Percentiles rank a stretch among this genome's conserved stretches.
Conservation (phyloP, 2,888 invertebrate genomes). For the Seira ritae region DNA sequence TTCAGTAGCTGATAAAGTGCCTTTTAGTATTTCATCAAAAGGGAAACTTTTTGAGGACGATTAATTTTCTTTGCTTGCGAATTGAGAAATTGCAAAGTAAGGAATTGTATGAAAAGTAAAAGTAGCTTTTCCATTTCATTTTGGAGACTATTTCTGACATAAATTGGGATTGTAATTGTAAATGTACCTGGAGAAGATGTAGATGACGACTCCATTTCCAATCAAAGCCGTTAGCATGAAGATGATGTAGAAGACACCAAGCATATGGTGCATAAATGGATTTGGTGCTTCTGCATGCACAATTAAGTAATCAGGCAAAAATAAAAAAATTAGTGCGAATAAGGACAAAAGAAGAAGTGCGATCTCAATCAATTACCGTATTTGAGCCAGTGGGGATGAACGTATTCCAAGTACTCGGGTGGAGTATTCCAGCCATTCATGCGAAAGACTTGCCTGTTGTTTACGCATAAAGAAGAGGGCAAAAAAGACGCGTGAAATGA, state of each 20-base stretch:
- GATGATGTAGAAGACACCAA: slow-evolving; percentile 84
- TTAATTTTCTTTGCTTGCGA: too few species aligned
- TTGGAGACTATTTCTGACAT: slow-evolving; percentile 8
- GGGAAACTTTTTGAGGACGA: neutral
- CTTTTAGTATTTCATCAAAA: neutral
- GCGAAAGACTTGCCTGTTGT: slow-evolving; percentile 64
- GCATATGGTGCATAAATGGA: slow-evolving; percentile 86
- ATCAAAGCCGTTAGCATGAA: slow-evolving; percentile 82
- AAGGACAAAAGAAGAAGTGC: too few species aligned
- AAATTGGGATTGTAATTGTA: too few species aligned
- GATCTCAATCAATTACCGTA: too few species aligned
- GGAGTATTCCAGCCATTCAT: slow-evolving; percentile 82
- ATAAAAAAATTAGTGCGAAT: too few species aligned
- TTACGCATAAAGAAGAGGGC: neutral
- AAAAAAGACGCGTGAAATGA: neutral
- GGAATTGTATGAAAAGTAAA: neutral
- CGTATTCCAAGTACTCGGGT: slow-evolving; percentile 84
- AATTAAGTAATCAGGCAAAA: too few species aligned
- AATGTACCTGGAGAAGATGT: slow-evolving; percentile 85
- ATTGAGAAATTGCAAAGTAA: neutral
- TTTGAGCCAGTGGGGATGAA: slow-evolving; percentile 88
- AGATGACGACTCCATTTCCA: slow-evolving; percentile 91
- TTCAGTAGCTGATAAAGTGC: neutral
- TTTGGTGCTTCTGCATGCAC: slow-evolving; percentile 90
- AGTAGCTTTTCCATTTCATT: slow-evolving; percentile 12